A percentile compares a stretch with the other conserved stretches of the same genome.
Evolutionary conservation across 1,140 invertebrate genomes (phyloP).

Genomic region (Acromyrmex charruanus): DNA sequence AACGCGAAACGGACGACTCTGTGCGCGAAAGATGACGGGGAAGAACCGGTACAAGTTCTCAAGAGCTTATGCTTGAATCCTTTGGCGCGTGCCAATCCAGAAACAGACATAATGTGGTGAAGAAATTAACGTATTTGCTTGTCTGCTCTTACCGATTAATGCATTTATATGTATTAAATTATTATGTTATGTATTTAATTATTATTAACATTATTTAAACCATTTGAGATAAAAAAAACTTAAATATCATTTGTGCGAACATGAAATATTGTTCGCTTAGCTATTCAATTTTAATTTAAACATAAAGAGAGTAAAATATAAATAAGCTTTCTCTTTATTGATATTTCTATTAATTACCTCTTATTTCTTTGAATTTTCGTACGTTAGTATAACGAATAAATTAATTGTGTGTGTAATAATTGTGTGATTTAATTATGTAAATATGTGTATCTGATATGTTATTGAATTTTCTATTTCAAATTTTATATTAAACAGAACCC

Average conservation of each 20-base stretch:
- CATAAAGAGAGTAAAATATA: neutral
- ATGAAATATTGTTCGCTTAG: neutral
- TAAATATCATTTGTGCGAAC: neutral
- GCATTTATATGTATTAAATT: neutral
- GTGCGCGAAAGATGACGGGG: conserved; percentile 83
- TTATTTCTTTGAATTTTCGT: neutral
- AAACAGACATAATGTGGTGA: conserved; percentile 85
- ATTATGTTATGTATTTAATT: neutral
- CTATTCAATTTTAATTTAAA: conserved; percentile 3
- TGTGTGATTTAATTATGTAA: conserved; percentile 7
- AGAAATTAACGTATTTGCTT: conserved; percentile 8
- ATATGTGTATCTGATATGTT: conserved; percentile 27
- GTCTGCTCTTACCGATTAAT: neutral
- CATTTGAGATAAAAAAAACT: neutral
- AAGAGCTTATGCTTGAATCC: conserved; percentile 84
- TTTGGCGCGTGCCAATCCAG: conserved; percentile 79
- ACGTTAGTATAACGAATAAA: conserved; percentile 5
- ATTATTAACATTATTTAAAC: conserved; percentile 1
- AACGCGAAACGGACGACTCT: conserved; percentile 82
- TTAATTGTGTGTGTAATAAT: neutral
- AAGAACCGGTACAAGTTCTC: conserved; percentile 82
- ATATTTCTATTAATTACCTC: neutral
- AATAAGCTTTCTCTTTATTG: neutral
- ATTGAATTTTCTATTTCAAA: conserved; percentile 32
- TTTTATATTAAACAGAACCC: conserved; percentile 41